Conservation (phyloP, 2,113 vertebrate genomes). For the Otis tarda region DNA sequence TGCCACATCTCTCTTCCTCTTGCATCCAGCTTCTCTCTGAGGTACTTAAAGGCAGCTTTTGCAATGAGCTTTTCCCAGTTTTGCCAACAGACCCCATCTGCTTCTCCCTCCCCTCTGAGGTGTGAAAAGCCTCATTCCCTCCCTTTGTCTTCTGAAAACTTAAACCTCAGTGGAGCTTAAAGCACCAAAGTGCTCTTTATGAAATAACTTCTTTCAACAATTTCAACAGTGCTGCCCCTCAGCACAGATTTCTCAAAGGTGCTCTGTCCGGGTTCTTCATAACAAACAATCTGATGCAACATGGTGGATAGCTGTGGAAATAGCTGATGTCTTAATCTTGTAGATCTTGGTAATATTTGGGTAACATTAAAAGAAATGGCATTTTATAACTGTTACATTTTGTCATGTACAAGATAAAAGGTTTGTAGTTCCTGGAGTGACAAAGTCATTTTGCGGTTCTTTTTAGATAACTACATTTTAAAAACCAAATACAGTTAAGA, state of each 20-base stretch:
- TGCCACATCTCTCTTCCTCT: background rate
- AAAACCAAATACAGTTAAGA: background rate
- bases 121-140: conserved; percentile 1
- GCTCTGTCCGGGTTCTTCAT: background rate
- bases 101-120: background rate
- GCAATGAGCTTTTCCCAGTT: background rate
- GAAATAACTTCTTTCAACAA: background rate
- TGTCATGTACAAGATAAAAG: background rate
- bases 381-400: background rate
- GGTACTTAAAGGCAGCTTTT: background rate
- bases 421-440: background rate
- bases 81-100: background rate
- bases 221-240: conserved; percentile 18
- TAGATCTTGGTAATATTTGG: background rate
- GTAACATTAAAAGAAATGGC: background rate
- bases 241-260: conserved; percentile 5
- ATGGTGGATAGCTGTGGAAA: background rate
- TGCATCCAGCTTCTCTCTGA: background rate
- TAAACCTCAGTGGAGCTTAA: background rate
- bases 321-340: background rate
- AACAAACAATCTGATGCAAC: background rate
- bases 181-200: background rate
- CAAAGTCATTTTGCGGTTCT: background rate
- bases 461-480: background rate
- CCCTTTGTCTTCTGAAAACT: background rate